Evolutionary conservation across 1,140 invertebrate genomes (phyloP), one percentile per base, ranked within the genome.

Genomic region (Macrocentrus cingulum): DNA sequence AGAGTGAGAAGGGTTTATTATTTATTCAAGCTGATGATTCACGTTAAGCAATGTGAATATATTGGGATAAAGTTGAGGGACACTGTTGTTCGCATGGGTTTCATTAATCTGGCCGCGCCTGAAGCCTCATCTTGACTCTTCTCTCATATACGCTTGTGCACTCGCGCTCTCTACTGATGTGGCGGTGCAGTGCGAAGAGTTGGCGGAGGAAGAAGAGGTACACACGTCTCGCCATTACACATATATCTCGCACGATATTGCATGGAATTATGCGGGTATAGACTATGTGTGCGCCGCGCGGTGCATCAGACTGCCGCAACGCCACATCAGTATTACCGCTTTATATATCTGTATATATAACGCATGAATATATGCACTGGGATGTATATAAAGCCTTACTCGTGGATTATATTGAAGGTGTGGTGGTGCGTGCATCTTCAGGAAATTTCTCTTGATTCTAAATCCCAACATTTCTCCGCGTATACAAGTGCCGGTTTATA

Each of bases 51-150:
- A 2, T 42, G 8, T 11, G 9, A 16, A 32, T 45, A 32, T 41
- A 8, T 8, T 11, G 29, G 19, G 22, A n/a, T 25, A 41, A 56
- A 45, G 59, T 64, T 72, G 69, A 72, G 66, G 68, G 48, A 45
- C 68, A 53, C 70, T 69, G 67, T 60, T 56, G 44, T 15, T 42
- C 57, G 63, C 56, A 65, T 64, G 64, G 71, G 62, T 67, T 75
- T 67, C 70, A 69, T 75, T 75, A 74, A 71, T 72, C 65, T 67
- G 67, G 66, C 70, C 69, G 66, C 68, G 68, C 69, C 68, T 71
- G 62, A 37, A 61, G 61, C 59, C 56, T 63, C 56, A 61, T 68
- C 57, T 42, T 58, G 60, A 45, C 41, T 46, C 32, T 46, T 7
- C 34, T 29, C 23, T 16, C 50, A 15, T 44, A 25, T 36, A 15